Evolutionary conservation across 2,113 vertebrate genomes (phyloP).

Genomic region (Platichthys stellatus): DNA sequence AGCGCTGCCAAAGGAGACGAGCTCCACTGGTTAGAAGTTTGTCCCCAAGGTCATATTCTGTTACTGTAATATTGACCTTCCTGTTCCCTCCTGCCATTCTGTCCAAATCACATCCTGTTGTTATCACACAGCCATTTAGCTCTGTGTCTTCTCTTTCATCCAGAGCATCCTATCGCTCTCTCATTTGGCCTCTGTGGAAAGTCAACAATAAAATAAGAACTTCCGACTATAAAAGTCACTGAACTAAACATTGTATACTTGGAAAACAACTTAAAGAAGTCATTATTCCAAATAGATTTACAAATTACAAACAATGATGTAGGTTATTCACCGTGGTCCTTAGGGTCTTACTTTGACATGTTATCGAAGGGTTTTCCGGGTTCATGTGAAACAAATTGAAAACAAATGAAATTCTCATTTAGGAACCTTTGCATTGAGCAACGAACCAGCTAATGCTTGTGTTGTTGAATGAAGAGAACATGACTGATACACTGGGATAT

Average conservation of each 20-base stretch:
- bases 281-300: background rate
- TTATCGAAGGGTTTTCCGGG: background rate
- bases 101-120: constrained; percentile 73
- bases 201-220: background rate
- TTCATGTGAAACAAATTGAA: background rate
- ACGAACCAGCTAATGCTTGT: background rate
- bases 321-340: background rate
- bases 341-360: background rate
- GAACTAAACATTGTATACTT: background rate
- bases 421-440: background rate
- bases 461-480: background rate
- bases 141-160: constrained; percentile 59
- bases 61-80: constrained; percentile 75
- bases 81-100: constrained; percentile 59
- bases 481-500: background rate
- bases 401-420: background rate
- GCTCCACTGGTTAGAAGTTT: constrained; percentile 50
- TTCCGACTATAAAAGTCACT: constrained; percentile 12
- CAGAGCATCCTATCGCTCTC: constrained; percentile 41
- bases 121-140: constrained; percentile 47
- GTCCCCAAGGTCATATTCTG: constrained; percentile 73
- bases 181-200: constrained; percentile 37
- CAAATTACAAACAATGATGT: background rate
- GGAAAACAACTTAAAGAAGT: background rate
- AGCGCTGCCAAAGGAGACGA: constrained; percentile 41